Base-by-base conservation (phyloP, 1,140 invertebrate genomes). In the Camponotus floridanus region DNA sequence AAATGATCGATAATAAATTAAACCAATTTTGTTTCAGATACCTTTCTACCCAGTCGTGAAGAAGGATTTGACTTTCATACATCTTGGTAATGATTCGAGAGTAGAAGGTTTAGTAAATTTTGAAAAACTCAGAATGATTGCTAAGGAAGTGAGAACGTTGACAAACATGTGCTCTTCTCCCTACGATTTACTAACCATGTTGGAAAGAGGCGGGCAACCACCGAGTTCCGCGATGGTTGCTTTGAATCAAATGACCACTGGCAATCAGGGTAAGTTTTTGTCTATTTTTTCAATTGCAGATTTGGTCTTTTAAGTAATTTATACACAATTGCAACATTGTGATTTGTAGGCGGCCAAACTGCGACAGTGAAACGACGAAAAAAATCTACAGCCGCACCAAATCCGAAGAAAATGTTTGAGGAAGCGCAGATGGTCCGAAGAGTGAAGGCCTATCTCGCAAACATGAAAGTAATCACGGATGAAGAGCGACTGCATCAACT, bases 331-430 rank as follows among this genome's bases (percentile, higher is more conserved):
- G 45, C 2, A 18, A 65, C 39, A 9, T 78, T 3, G n/a, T 33
- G 33, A 48, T 39, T 76, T 80, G 76, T 84, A 93, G 93, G 94
- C 57, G 94, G 94, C 61, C 94, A 95, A 87, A 95, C 94, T 2
- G 97, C 98, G 1, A 99, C 98, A 0, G 98, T 99, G 3, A 99
- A 99, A 92, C 95, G 98, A 91, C 96, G 98, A 68, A 98, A 99
- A 94, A 99, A 99, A 92, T 98, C 98, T 0, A 97, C 98, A 1
- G 97, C 98, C 8, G 97, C 98, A 0, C 98, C 98, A 0, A 99
- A 99, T 95, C 98, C 98, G 57, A 99, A 99, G 95, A 99, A 99
- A 94, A 99, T 99, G 98, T 99, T 99, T 95, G 99, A 99, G 95
- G 99, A 99, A 96, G 98, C 98, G 36, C 98, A 99, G 95, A 99